Percentiles rank a stretch among this genome's conserved stretches.
Conservation (phyloP, 2,797 vertebrate genomes). For the Hyperoplus immaculatus region DNA sequence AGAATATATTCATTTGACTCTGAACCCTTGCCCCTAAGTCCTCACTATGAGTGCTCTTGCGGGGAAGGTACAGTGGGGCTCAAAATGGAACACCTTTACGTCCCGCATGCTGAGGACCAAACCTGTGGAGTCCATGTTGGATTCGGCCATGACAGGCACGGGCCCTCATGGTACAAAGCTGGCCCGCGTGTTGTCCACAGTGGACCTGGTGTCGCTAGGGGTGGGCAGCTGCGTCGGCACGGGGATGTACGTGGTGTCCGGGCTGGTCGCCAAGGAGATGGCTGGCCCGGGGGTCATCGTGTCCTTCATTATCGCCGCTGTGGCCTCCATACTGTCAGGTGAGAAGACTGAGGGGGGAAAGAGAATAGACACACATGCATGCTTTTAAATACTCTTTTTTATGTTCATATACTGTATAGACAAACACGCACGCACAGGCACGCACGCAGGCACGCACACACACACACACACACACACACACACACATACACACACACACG, state of each 20-base stretch:
- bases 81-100: constrained; percentile 88
- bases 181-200: constrained; percentile 94
- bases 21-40: constrained; percentile 38
- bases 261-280: constrained; percentile 98
- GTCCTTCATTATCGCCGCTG: constrained; percentile 97
- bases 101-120: constrained; percentile 94
- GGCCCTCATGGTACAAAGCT: constrained; percentile 89
- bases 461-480: no score
- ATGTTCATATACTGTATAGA: not conserved
- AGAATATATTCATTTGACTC: constrained; percentile 8
- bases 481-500: not conserved
- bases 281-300: constrained; percentile 97
- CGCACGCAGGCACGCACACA: not conserved
- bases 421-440: not conserved
- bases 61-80: constrained; percentile 91
- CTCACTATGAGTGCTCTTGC: constrained; percentile 89
- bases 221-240: constrained; percentile 98
- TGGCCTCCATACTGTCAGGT: constrained; percentile 98
- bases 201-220: constrained; percentile 96
- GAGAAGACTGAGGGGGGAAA: constrained; percentile 46
- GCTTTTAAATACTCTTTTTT: not conserved
- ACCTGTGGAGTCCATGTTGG: constrained; percentile 98
- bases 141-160: constrained; percentile 84
- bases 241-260: constrained; percentile 98
- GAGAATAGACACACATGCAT: not conserved